phyloP scores from a whole-genome alignment of 1,140 invertebrate genomes.

The Dinothrombium tinctorium region DNA sequence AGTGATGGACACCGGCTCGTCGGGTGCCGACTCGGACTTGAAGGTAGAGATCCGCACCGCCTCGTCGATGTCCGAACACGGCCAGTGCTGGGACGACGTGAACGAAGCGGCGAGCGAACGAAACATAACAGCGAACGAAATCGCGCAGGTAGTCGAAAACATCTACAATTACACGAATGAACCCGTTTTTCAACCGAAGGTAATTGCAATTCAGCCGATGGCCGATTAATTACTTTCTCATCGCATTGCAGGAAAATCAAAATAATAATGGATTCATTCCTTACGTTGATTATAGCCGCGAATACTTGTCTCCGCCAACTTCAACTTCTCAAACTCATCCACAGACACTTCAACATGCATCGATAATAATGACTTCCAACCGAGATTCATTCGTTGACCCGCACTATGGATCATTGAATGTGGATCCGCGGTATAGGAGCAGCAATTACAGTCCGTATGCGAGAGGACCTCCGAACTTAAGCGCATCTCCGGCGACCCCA shows the following conservation, averaged over 20 bases:
- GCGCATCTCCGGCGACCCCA: too few species aligned
- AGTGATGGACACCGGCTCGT: constrained; percentile 34
- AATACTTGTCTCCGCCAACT: too few species aligned
- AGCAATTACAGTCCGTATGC: not conserved
- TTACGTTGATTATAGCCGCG: too few species aligned
- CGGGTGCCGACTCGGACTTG: constrained; percentile 58
- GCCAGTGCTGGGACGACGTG: constrained; percentile 25
- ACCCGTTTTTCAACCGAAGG: constrained; percentile 39
- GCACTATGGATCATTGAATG: not conserved
- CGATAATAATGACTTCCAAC: too few species aligned
- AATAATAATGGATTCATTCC: too few species aligned
- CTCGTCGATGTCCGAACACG: constrained; percentile 34
- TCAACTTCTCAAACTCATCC: too few species aligned
- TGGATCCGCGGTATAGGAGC: not conserved
- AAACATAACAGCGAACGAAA: constrained; percentile 23
- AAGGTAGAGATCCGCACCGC: constrained; percentile 64
- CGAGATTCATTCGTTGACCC: not conserved
- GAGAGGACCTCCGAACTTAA: too few species aligned
- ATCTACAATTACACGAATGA: constrained; percentile 60
- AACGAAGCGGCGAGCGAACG: constrained; percentile 22
- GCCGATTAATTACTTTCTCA: too few species aligned
- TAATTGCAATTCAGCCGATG: constrained; percentile 28
- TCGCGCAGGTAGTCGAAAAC: constrained; percentile 22
- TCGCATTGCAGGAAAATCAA: too few species aligned
- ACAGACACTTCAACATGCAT: too few species aligned